phyloP scores from a whole-genome alignment of 2,888 invertebrate genomes.

The Lissonota sp. region DNA sequence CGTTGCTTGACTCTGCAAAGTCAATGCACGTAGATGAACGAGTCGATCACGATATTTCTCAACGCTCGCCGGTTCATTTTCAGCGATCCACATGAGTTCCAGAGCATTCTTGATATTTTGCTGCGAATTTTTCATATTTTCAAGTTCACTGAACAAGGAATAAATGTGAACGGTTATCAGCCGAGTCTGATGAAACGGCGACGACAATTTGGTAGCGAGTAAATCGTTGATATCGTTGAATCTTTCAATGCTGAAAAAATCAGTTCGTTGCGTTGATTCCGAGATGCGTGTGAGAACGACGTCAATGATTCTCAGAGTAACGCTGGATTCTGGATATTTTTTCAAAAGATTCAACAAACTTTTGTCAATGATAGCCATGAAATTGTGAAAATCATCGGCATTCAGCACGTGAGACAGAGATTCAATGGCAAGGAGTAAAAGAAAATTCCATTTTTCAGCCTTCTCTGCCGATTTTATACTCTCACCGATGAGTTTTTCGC shows the following conservation, averaged over 20 bases:
- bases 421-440: constrained; percentile 87
- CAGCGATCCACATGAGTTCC: constrained; percentile 86
- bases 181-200: constrained; percentile 85
- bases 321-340: constrained; percentile 71
- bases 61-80: constrained; percentile 89
- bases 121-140: constrained; percentile 84
- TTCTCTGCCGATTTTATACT: constrained; percentile 43
- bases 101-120: constrained; percentile 75
- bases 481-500: constrained; percentile 66
- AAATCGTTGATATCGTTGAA: constrained; percentile 73
- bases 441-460: constrained; percentile 70
- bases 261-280: constrained; percentile 64
- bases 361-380: constrained; percentile 74
- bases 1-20: constrained; percentile 83
- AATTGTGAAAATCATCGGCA: constrained; percentile 84
- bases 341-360: constrained; percentile 70
- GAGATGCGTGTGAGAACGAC: constrained; percentile 72
- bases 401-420: constrained; percentile 86
- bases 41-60: constrained; percentile 93
- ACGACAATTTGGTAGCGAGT: constrained; percentile 73
- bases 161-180: constrained; percentile 90
- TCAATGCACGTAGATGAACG: constrained; percentile 89
- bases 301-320: constrained; percentile 75
- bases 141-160: constrained; percentile 87
- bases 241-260: constrained; percentile 71